phyloP scores from a whole-genome alignment of 1,140 invertebrate species.

The Ceratitis capitata region DNA sequence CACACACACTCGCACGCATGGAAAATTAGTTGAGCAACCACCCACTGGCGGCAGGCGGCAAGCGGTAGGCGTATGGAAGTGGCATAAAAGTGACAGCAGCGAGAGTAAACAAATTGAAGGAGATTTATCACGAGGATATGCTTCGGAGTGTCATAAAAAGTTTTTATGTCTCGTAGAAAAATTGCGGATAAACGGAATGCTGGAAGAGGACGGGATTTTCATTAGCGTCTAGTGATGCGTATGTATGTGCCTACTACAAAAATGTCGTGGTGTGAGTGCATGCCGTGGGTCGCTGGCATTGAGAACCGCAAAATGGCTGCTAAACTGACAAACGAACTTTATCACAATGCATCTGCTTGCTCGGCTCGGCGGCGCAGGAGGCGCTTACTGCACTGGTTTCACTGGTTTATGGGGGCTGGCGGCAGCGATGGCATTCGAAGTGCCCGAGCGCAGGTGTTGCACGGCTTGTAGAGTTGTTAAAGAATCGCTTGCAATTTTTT shows the following conservation, averaged over 20 bases:
- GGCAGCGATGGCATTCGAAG: constrained; percentile 35
- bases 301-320: constrained; percentile 65
- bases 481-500: constrained; percentile 56
- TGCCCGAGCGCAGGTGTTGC: constrained; percentile 49
- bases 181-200: constrained; percentile 56
- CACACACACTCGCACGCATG: neutral
- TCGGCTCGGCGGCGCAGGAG: neutral
- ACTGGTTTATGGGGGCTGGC: neutral
- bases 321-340: constrained; percentile 66
- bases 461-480: constrained; percentile 34
- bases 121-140: constrained; percentile 60
- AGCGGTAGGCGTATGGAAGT: neutral
- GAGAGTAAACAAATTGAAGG: constrained; percentile 60
- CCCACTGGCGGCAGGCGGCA: neutral
- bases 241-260: neutral
- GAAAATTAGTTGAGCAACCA: neutral
- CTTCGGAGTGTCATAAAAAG: constrained; percentile 63
- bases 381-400: neutral
- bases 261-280: neutral
- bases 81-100: constrained; percentile 43
- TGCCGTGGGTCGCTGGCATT: constrained; percentile 20
- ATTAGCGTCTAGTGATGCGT: neutral
- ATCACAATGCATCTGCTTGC: no score
- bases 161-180: constrained; percentile 58
- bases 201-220: neutral